A percentile compares a stretch with the other conserved stretches of the same genome.
These are phyloP conservation scores for Tiphia femorata DNA, from an alignment of 2,888 invertebrate genomes.

Conservation along the genomic window DNA sequence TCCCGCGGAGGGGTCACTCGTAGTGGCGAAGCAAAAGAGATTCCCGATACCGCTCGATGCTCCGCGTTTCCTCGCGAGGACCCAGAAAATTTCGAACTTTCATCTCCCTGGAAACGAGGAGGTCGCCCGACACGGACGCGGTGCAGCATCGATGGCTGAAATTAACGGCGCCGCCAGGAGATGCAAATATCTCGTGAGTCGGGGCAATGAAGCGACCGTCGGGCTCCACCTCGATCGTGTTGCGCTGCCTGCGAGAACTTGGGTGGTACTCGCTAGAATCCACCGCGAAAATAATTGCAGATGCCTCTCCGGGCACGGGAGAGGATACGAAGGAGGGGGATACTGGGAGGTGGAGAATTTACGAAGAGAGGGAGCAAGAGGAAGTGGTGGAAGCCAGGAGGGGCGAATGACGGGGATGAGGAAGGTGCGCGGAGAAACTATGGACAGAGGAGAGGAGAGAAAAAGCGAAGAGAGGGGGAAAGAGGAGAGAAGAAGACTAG, in stretches of 20 bases:
- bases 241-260: conserved; percentile 23
- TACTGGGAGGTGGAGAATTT: too few species aligned
- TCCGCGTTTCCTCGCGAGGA: too few species aligned
- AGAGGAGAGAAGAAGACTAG: background rate
- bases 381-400: background rate
- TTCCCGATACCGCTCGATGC: background rate
- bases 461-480: background rate
- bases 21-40: background rate
- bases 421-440: too few species aligned
- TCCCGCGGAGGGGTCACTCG: too few species aligned
- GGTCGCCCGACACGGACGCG: background rate
- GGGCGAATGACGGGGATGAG: background rate
- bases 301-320: conserved; percentile 13
- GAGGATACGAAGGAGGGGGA: conserved; percentile 1
- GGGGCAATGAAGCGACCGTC: conserved; percentile 39
- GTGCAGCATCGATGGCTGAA: conserved; percentile 29
- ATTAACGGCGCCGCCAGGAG: conserved; percentile 26
- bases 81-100: too few species aligned
- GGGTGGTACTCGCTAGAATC: conserved; percentile 37
- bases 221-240: conserved; percentile 44
- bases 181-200: conserved; percentile 53
- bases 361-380: background rate
- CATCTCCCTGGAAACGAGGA: too few species aligned
- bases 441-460: too few species aligned
- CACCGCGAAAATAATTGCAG: conserved; percentile 41